Conservation (phyloP, 2,113 vertebrate species). For the Murina feae region DNA sequence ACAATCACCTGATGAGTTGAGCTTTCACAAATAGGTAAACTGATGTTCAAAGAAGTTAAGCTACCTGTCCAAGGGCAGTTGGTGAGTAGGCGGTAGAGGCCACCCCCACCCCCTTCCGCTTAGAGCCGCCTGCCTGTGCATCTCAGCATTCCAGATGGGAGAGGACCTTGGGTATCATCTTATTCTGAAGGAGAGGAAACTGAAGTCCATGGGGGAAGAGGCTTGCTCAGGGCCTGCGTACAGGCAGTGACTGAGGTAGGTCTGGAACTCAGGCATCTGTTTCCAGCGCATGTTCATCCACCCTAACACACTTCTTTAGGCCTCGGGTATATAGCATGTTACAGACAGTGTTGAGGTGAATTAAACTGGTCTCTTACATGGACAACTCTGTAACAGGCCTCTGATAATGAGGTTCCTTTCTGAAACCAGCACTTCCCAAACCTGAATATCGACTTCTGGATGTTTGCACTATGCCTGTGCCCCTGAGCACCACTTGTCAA, state of each 20-base stretch:
- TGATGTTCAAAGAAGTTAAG: neutral
- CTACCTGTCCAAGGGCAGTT: neutral
- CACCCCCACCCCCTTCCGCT: fast-evolving
- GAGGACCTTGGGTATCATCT: neutral
- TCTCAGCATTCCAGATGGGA: neutral
- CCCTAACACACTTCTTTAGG: neutral
- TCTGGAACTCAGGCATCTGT: neutral
- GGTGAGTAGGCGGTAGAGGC: neutral
- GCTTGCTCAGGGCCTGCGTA: neutral
- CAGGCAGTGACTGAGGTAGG: neutral
- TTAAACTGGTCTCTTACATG: neutral
- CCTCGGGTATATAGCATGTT: neutral
- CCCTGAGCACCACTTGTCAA: neutral
- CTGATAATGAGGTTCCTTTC: neutral
- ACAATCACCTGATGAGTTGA: neutral
- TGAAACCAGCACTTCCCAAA: neutral
- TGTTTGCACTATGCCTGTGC: neutral
- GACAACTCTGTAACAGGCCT: neutral
- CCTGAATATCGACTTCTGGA: neutral
- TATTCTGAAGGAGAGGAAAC: neutral
- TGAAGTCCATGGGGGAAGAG: neutral
- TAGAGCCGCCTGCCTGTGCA: neutral
- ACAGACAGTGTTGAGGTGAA: neutral
- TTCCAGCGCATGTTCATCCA: neutral
- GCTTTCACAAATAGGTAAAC: neutral